Percentiles rank a stretch among this genome's conserved stretches.
These are phyloP conservation scores for Elegia similella DNA, from an alignment of 2,888 invertebrate species.

Conservation along the genomic window DNA sequence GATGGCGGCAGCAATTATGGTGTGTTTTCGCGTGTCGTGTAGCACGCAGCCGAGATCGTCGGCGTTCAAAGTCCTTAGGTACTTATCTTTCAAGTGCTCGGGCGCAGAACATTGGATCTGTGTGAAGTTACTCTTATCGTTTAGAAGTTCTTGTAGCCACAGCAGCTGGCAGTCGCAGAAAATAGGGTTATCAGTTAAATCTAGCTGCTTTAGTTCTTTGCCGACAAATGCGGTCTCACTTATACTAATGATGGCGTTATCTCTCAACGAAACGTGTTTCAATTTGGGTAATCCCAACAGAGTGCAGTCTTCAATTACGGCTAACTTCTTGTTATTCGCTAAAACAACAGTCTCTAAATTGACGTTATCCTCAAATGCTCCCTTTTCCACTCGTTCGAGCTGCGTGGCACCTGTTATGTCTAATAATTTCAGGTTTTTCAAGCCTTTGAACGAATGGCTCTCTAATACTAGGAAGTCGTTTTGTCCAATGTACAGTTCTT, in stretches of 20 bases:
- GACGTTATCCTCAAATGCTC: conserved; percentile 89
- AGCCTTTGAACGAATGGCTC: conserved; percentile 88
- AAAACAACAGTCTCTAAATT: conserved; percentile 90
- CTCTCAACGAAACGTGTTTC: conserved; percentile 87
- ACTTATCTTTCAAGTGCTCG: conserved; percentile 85
- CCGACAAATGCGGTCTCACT: conserved; percentile 91
- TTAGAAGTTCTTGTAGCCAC: conserved; percentile 89
- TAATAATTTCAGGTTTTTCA: conserved; percentile 88
- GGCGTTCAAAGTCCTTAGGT: conserved; percentile 85
- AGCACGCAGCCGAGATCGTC: conserved; percentile 92
- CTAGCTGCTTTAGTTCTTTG: conserved; percentile 87
- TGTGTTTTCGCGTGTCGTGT: conserved; percentile 89
- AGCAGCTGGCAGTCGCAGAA: conserved; percentile 90
- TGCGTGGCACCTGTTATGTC: conserved; percentile 90
- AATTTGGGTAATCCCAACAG: conserved; percentile 90
- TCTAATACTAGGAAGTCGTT: conserved; percentile 88
- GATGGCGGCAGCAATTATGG: conserved; percentile 88
- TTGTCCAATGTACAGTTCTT: conserved; percentile 91
- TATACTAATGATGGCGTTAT: conserved; percentile 88
- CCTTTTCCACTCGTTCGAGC: conserved; percentile 87
- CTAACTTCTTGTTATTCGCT: conserved; percentile 88
- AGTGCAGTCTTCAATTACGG: conserved; percentile 88
- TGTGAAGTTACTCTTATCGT: conserved; percentile 85
- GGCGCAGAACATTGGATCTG: conserved; percentile 89
- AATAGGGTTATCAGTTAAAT: conserved; percentile 91